Percentiles rank a stretch among this genome's conserved stretches.
Conservation (phyloP, 2,888 invertebrate genomes). For the Meiosimyza decipiens region DNA sequence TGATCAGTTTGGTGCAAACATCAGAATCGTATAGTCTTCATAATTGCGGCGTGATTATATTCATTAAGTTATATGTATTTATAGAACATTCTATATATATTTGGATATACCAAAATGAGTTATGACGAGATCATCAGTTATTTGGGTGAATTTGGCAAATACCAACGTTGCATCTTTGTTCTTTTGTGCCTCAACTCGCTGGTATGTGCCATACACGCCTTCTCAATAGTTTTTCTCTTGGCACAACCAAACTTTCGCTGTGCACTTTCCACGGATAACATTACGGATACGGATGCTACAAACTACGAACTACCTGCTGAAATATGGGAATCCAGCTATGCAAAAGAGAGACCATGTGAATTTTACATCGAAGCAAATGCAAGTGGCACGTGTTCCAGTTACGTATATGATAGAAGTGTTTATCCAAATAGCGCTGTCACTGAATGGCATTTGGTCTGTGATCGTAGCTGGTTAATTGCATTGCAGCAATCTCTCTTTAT, state of each 20-base stretch:
- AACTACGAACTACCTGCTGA: slow-evolving; percentile 64
- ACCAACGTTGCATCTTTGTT: slow-evolving; percentile 72
- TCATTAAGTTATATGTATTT: neutral
- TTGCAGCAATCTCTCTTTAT: slow-evolving; percentile 74
- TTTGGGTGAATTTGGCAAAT: slow-evolving; percentile 75
- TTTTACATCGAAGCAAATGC: neutral
- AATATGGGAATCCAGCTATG: slow-evolving; percentile 69
- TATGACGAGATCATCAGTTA: slow-evolving; percentile 77
- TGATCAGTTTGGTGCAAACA: neutral
- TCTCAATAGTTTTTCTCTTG: slow-evolving; percentile 77
- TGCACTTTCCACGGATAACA: slow-evolving; percentile 70
- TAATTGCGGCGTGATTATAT: neutral
- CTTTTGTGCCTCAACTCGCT: slow-evolving; percentile 77
- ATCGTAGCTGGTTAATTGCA: slow-evolving; percentile 72
- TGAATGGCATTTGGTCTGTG: slow-evolving; percentile 79
- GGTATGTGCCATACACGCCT: slow-evolving; percentile 78
- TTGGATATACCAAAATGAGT: slow-evolving; percentile 73
- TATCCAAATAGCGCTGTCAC: slow-evolving; percentile 74
- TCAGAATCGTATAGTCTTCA: neutral
- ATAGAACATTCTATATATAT: neutral
- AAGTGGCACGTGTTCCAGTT: slow-evolving; percentile 71
- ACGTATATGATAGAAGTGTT: slow-evolving; percentile 72
- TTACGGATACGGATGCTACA: slow-evolving; percentile 53
- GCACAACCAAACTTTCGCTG: slow-evolving; percentile 76
- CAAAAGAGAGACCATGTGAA: slow-evolving; percentile 64